phyloP scores from a whole-genome alignment of 2,797 vertebrate genomes.

The Myotis findleyi region DNA sequence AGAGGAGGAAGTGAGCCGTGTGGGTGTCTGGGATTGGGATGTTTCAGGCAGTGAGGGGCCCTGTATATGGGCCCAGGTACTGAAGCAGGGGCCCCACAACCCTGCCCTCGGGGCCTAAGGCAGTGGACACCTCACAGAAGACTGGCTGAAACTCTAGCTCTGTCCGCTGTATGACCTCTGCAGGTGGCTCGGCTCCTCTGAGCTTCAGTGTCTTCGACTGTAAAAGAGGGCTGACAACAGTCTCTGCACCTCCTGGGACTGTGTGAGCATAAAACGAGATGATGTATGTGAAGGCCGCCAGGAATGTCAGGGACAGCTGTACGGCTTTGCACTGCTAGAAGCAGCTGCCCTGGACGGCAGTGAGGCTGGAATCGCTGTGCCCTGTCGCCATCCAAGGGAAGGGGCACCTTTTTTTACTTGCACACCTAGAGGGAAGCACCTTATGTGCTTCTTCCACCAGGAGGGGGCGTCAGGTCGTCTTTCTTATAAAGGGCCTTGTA shows the following conservation, averaged over 20 bases:
- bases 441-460: neutral
- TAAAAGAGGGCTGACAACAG: neutral
- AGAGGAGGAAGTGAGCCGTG: neutral
- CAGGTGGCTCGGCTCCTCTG: neutral
- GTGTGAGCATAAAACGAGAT: neutral
- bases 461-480: neutral
- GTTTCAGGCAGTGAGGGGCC: neutral
- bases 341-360: neutral
- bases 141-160: neutral
- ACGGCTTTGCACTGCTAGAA: neutral
- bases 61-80: neutral
- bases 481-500: neutral
- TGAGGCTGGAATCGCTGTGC: neutral
- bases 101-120: neutral
- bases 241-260: neutral
- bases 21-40: neutral
- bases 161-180: neutral
- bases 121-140: neutral
- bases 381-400: neutral
- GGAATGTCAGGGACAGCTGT: neutral
- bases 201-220: neutral
- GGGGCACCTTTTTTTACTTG: neutral
- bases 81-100: neutral
- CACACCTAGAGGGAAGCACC: too few species aligned
- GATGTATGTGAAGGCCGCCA: neutral